These are phyloP conservation scores for Lycaena phlaeas DNA, from an alignment of 2,888 invertebrate species.

Conservation along the genomic window DNA sequence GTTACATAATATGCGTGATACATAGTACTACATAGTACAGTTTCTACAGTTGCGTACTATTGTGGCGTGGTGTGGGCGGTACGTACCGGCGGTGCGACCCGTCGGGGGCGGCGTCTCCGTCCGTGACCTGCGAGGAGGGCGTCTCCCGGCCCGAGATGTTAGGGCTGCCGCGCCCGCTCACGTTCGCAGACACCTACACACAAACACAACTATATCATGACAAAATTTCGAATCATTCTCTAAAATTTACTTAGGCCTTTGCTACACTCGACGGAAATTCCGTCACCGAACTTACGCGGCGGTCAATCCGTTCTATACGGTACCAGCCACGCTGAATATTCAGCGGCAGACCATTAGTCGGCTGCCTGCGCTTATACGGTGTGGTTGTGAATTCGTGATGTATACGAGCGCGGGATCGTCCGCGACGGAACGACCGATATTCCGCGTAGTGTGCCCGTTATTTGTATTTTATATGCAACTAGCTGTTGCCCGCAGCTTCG, in stretches of 20 bases:
- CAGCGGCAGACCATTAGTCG: neutral
- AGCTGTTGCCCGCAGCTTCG: too few species aligned
- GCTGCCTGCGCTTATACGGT: neutral
- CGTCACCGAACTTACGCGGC: too few species aligned
- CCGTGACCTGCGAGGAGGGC: constrained; percentile 93
- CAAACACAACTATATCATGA: neutral
- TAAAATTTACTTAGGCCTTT: neutral
- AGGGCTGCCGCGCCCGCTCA: constrained; percentile 91
- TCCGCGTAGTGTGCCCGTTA: too few species aligned
- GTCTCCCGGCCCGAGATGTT: constrained; percentile 98
- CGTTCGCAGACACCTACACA: constrained; percentile 84
- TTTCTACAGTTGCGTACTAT: too few species aligned
- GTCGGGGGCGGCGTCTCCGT: constrained; percentile 77
- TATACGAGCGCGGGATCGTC: too few species aligned
- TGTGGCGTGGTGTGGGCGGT: too few species aligned
- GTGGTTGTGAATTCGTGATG: neutral
- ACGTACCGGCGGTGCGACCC: constrained; percentile 52
- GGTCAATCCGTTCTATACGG: neutral
- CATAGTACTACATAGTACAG: too few species aligned
- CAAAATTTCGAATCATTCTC: too few species aligned
- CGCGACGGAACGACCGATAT: too few species aligned
- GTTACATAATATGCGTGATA: too few species aligned
- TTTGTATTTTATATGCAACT: too few species aligned
- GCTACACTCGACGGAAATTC: neutral
- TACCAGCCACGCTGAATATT: neutral